Percentiles rank a stretch among this genome's conserved stretches.
These are phyloP conservation scores for Syrphus vitripennis DNA, from an alignment of 2,888 invertebrate genomes.

Conservation along the genomic window DNA sequence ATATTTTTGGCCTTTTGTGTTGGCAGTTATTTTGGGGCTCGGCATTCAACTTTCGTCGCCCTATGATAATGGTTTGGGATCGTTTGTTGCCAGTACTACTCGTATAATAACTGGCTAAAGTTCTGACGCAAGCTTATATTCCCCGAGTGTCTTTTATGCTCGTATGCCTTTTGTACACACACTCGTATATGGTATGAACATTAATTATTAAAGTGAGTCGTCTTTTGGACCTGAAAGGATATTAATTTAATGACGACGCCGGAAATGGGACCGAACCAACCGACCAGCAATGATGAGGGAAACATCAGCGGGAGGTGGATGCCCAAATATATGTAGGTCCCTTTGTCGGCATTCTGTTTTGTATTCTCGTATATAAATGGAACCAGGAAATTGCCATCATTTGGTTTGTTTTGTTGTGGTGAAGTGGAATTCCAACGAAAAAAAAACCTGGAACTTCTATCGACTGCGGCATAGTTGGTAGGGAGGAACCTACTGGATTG, in stretches of 20 bases:
- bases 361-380: constrained; percentile 18
- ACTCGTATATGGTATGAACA: constrained; percentile 6
- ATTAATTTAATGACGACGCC: constrained; percentile 65
- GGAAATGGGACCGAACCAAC: constrained; percentile 60
- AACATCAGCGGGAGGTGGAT: constrained; percentile 7
- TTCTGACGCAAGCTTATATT: constrained; percentile 46
- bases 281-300: background rate
- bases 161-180: constrained; percentile 26
- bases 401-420: constrained; percentile 51
- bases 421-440: constrained; percentile 1
- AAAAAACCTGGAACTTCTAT: background rate
- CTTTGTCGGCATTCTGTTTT: constrained; percentile 27
- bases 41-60: background rate
- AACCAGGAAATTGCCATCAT: constrained; percentile 61
- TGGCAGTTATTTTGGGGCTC: background rate
- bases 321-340: constrained; percentile 23
- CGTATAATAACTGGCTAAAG: background rate
- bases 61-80: background rate
- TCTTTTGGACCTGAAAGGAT: constrained; percentile 68
- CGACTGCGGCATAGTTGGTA: background rate
- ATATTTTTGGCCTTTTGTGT: constrained; percentile 50
- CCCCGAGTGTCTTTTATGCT: constrained; percentile 55
- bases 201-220: constrained; percentile 68
- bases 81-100: background rate
- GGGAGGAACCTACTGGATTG: no score